A percentile compares a stretch with the other conserved stretches of the same genome.
Evolutionary conservation across 1,140 invertebrate genomes (phyloP).

Genomic region (Coptotermes formosanus): DNA sequence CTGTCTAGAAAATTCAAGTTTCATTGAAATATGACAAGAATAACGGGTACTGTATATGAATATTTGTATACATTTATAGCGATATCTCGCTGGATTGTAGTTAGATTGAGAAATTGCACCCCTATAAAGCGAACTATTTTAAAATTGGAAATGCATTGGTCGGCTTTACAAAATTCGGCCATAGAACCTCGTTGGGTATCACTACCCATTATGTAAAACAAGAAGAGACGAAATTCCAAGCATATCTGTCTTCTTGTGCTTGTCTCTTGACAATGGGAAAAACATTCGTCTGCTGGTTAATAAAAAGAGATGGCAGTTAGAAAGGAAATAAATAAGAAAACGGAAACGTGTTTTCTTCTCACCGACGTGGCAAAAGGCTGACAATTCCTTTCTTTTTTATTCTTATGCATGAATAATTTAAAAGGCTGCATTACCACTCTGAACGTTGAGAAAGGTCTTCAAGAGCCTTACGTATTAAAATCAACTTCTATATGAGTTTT

Average conservation of each 20-base stretch:
- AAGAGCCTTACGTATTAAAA: too few relatives aligned
- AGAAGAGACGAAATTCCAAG: not conserved
- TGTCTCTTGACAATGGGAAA: not conserved
- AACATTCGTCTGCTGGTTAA: not conserved
- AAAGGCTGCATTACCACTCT: not conserved
- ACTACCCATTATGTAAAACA: not conserved
- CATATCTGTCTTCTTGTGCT: not conserved
- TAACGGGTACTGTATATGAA: too few relatives aligned
- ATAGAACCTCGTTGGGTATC: not conserved
- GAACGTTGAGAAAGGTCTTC: not conserved
- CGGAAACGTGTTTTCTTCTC: constrained; percentile 7
- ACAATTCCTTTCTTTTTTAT: not conserved
- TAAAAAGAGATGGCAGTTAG: not conserved
- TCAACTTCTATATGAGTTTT: too few relatives aligned
- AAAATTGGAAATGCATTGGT: not conserved
- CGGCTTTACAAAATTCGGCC: not conserved
- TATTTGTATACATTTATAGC: too few relatives aligned
- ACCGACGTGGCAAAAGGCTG: not conserved
- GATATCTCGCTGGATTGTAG: too few relatives aligned
- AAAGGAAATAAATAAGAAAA: constrained; percentile 7
- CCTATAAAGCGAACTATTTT: not conserved
- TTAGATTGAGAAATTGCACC: not conserved
- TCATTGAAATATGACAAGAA: too few relatives aligned
- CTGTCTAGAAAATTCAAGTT: too few relatives aligned
- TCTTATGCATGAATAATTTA: not conserved